A percentile compares a stretch with the other conserved stretches of the same genome.
Conservation (phyloP, 2,113 vertebrate genomes). For the Cyanistes caeruleus region DNA sequence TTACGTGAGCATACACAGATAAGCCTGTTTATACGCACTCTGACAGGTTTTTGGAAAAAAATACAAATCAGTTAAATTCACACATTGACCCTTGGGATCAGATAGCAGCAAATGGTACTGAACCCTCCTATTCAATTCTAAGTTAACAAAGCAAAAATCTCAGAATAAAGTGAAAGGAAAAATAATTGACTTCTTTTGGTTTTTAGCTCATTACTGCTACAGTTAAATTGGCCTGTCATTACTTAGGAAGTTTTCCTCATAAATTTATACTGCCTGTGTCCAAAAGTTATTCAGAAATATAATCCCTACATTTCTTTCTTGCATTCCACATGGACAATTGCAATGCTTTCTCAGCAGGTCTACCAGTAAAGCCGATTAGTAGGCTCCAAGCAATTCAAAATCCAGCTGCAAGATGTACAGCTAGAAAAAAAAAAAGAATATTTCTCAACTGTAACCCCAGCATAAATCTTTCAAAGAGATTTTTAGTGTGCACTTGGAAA, state of each 20-base stretch:
- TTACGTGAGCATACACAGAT: rapidly evolving
- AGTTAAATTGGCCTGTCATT: neutral
- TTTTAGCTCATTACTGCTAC: neutral
- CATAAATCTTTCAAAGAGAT: neutral
- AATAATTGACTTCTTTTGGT: neutral
- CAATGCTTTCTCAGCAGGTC: conserved; percentile 50
- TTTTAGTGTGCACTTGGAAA: neutral
- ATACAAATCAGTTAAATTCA: neutral
- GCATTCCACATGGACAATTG: neutral
- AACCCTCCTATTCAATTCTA: neutral
- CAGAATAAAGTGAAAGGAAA: neutral
- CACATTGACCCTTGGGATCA: rapidly evolving
- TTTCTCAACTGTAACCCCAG: neutral
- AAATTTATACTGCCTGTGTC: neutral
- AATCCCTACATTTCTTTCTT: conserved; percentile 2
- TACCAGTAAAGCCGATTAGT: conserved; percentile 49
- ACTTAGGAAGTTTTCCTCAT: neutral
- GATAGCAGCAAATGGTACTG: neutral
- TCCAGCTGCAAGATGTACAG: neutral
- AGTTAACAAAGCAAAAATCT: neutral
- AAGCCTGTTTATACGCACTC: neutral
- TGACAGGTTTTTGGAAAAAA: neutral
- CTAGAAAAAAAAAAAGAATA: conserved; percentile 2
- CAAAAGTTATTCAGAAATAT: conserved; percentile 34
- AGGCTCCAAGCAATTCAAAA: conserved; percentile 41